Evolutionary conservation across 2,888 invertebrate species (phyloP), one percentile per base, ranked within the genome.

Genomic region (Lymantria monacha): DNA sequence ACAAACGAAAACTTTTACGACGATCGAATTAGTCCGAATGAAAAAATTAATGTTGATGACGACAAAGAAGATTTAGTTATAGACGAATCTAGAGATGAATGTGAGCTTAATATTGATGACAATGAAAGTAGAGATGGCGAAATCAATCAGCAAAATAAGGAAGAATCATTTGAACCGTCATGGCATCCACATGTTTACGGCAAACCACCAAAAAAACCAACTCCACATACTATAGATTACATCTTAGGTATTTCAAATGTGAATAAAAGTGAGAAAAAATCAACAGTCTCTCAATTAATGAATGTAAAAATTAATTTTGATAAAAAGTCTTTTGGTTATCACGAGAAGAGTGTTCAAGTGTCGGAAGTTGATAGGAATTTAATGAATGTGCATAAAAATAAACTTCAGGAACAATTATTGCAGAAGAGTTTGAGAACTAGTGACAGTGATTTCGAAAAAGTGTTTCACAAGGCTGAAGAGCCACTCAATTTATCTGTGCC

Each of bases 181-280:
- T 97, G 97, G 97, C 97, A 97, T 87, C 96, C 97, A 36, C 97
- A 97, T 81, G 96, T 97, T 15, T 97, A 97, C 80, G 95, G 94
- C 2, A 95, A 95, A 68, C 95, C 96, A 10, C 96, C 96, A 9
- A 94, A 94, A 67, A 93, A 93, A 49, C 97, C 97, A 0, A 97
- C 98, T 1, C 96, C 97, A 5, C 97, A 97, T 83, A 94, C 95
- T 40, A 98, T 98, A 74, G 95, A 96, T 61, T 96, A 97, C 78
- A 98, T 98, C 63, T 91, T 98, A 68, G 97, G 97, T 15, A 87
- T 64, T 94, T 54, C 74, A 30, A 78, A 64, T 51, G 61, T 63
- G 54, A 55, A 65, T 61, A 67, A 63, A 41, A 54, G 42, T 55
- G 75, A 72, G 10, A 78, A 70, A 42, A 77, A 79, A 30, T 69